A percentile compares a stretch with the other conserved stretches of the same genome.
Evolutionary conservation across 2,113 vertebrate genomes (phyloP).

Genomic region (Proteles cristata): DNA sequence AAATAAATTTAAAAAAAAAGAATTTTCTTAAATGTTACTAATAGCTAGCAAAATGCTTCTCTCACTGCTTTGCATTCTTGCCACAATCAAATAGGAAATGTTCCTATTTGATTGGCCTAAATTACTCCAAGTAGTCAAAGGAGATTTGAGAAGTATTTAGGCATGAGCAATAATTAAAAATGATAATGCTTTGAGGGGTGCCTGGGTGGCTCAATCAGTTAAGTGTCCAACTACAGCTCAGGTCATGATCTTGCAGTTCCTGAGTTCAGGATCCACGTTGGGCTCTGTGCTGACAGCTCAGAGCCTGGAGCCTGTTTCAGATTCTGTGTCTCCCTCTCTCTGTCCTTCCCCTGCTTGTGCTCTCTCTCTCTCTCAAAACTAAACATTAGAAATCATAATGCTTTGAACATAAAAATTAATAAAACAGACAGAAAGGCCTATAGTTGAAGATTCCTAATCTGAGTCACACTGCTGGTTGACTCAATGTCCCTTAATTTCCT

Average conservation of each 20-base stretch:
- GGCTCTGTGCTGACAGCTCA: no score
- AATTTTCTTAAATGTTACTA: neutral
- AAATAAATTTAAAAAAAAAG: no score
- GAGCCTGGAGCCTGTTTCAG: no score
- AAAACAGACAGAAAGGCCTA: neutral
- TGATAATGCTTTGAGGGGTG: neutral
- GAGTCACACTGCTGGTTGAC: neutral
- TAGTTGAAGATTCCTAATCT: neutral
- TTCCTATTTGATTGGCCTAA: conserved; percentile 36
- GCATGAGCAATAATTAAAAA: conserved; percentile 5
- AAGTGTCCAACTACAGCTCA: no score
- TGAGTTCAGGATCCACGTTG: no score
- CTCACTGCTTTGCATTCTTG: conserved; percentile 52
- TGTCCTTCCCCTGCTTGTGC: no score
- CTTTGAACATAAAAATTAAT: conserved; percentile 26
- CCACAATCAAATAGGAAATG: no score
- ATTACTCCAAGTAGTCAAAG: conserved; percentile 38
- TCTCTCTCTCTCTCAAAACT: no score
- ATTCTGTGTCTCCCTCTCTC: no score
- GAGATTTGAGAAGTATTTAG: conserved; percentile 27
- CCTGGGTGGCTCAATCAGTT: no score
- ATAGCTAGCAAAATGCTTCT: conserved; percentile 1
- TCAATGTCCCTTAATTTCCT: conserved; percentile 9
- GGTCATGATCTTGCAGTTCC: no score
- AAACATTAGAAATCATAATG: no score